Conservation (phyloP, 2,797 vertebrate genomes). For the Gymnothorax reevesii region DNA sequence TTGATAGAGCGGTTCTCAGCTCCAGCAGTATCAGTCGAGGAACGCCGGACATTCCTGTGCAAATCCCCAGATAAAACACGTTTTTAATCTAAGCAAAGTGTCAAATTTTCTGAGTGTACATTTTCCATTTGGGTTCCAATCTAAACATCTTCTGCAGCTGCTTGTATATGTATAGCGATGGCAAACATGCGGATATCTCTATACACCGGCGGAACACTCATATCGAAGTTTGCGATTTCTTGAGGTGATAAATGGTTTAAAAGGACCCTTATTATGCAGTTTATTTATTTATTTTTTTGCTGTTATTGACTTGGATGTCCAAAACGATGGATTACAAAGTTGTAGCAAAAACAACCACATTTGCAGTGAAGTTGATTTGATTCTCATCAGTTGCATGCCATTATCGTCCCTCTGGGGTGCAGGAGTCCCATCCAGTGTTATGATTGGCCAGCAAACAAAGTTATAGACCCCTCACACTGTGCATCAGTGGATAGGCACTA, state of each 20-base stretch:
- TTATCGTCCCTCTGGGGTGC: too few species aligned
- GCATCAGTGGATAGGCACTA: too few species aligned
- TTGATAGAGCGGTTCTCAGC: background rate
- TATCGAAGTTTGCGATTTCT: background rate
- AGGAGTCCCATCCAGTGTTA: too few species aligned
- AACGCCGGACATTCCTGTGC: conserved; percentile 11
- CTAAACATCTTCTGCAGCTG: background rate
- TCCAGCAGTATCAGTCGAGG: background rate
- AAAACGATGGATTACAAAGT: too few species aligned
- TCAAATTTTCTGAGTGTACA: background rate
- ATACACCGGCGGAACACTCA: background rate
- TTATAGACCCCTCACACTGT: too few species aligned
- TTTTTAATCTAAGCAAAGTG: background rate
- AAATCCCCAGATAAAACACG: background rate
- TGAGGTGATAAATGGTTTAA: background rate
- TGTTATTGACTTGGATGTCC: too few species aligned
- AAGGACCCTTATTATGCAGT: too few species aligned
- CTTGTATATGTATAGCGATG: background rate
- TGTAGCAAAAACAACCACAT: too few species aligned
- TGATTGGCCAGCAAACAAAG: too few species aligned
- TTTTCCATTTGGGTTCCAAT: background rate
- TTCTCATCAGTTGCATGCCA: too few species aligned
- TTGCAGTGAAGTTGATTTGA: too few species aligned
- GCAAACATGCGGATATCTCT: background rate
- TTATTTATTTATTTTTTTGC: too few species aligned